These are phyloP conservation scores for Aurelia aurita DNA, from an alignment of 30 jellyfish, hydroid and myxozoan genomes.

Conservation along the genomic window DNA sequence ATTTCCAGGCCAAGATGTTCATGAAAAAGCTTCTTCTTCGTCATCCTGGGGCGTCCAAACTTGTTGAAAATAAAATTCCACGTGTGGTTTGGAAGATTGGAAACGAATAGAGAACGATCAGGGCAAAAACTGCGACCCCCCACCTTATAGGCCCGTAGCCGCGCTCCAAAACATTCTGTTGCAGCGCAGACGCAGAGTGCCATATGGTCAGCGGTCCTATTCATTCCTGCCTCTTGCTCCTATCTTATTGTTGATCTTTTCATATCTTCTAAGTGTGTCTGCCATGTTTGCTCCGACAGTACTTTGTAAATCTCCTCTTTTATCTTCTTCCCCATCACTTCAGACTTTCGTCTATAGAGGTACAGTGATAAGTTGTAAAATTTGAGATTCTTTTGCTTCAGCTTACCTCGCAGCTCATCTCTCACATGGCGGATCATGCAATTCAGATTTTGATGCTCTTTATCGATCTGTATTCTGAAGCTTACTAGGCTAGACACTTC, in stretches of 20 bases:
- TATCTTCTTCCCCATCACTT: slow-evolving; percentile 27
- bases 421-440: slow-evolving; percentile 11
- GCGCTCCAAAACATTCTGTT: too few relatives aligned
- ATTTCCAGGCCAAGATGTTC: too few relatives aligned
- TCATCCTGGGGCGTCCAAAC: too few relatives aligned
- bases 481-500: not conserved
- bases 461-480: not conserved
- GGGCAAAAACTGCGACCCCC: too few relatives aligned
- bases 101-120: too few relatives aligned
- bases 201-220: too few relatives aligned
- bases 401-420: not conserved
- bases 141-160: too few relatives aligned
- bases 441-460: not conserved
- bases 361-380: slow-evolving; percentile 12
- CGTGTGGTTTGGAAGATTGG: too few relatives aligned
- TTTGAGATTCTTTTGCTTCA: slow-evolving; percentile 3
- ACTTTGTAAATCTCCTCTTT: slow-evolving; percentile 9
- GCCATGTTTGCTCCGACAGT: slow-evolving; percentile 9
- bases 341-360: slow-evolving; percentile 17
- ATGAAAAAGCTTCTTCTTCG: too few relatives aligned
- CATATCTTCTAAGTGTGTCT: slow-evolving; percentile 10
- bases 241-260: not conserved
- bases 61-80: too few relatives aligned
- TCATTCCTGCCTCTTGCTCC: too few relatives aligned
- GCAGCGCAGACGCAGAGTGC: too few relatives aligned